phyloP scores from a whole-genome alignment of 2,797 vertebrate species.

The Pelochelys cantorii region DNA sequence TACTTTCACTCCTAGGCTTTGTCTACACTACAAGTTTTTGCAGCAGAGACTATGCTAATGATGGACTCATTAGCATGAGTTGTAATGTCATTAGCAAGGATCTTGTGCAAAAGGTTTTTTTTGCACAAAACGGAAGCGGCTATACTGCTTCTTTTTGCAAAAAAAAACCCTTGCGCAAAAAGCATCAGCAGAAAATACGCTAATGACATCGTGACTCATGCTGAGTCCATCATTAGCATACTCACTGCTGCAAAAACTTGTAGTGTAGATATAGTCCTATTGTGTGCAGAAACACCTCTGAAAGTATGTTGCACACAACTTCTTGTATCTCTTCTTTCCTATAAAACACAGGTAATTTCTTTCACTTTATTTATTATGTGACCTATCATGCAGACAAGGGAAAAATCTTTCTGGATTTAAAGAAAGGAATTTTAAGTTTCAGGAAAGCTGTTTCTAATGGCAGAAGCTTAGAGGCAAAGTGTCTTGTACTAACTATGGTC shows the following conservation, averaged over 20 bases:
- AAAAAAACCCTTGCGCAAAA: no score
- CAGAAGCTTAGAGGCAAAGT: conserved; percentile 39
- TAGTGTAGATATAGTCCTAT: not conserved
- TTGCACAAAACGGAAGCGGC: no score
- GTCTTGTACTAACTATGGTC: conserved; percentile 28
- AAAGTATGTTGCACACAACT: not conserved
- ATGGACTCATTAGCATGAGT: no score
- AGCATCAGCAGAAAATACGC: no score
- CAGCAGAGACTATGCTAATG: no score
- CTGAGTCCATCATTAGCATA: no score
- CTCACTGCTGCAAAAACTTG: no score
- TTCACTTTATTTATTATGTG: not conserved
- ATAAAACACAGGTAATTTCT: not conserved
- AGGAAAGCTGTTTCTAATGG: conserved; percentile 38
- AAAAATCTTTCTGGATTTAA: conserved; percentile 59
- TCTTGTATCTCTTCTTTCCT: not conserved
- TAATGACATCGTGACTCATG: no score
- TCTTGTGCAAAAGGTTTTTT: no score
- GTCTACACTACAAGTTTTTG: no score
- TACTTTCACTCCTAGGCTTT: not conserved
- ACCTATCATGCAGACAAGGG: conserved; percentile 28
- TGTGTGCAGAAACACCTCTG: not conserved
- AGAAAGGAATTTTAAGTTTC: conserved; percentile 36
- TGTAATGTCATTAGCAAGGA: no score
- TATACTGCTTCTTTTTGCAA: no score